A percentile compares a stretch with the other conserved stretches of the same genome.
These are phyloP conservation scores for Remorina albescens DNA, from an alignment of 2,797 vertebrate species.

Conservation along the genomic window DNA sequence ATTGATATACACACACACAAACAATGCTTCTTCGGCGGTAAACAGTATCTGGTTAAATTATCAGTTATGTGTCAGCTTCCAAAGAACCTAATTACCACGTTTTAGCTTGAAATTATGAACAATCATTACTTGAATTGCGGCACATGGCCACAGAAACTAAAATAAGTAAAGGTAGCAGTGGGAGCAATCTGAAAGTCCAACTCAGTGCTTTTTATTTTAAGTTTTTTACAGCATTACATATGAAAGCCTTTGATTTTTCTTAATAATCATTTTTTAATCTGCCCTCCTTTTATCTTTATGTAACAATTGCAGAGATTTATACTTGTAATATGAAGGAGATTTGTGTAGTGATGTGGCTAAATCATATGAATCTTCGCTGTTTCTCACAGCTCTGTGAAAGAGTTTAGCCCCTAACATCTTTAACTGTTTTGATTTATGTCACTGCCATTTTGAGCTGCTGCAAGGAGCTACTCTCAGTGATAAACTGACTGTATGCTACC, in stretches of 20 bases:
- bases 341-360: not conserved
- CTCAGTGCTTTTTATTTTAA: not conserved
- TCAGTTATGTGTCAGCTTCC: not conserved
- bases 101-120: constrained; percentile 20
- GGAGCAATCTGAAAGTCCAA: not conserved
- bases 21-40: not conserved
- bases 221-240: not conserved
- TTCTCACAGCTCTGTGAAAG: no score
- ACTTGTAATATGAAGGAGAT: constrained; percentile 1
- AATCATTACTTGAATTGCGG: constrained; percentile 3
- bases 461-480: not conserved
- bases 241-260: not conserved
- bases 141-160: not conserved
- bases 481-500: not conserved
- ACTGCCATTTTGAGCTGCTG: not conserved
- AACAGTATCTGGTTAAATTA: constrained; percentile 11
- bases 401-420: not conserved
- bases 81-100: constrained; percentile 24
- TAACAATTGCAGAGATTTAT: not conserved
- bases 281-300: not conserved
- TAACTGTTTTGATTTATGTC: constrained; percentile 3
- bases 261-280: not conserved
- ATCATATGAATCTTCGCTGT: not conserved
- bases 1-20: constrained; percentile 1
- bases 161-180: not conserved